Conservation (phyloP, 2,888 invertebrate genomes). For the Metellina segmentata region DNA sequence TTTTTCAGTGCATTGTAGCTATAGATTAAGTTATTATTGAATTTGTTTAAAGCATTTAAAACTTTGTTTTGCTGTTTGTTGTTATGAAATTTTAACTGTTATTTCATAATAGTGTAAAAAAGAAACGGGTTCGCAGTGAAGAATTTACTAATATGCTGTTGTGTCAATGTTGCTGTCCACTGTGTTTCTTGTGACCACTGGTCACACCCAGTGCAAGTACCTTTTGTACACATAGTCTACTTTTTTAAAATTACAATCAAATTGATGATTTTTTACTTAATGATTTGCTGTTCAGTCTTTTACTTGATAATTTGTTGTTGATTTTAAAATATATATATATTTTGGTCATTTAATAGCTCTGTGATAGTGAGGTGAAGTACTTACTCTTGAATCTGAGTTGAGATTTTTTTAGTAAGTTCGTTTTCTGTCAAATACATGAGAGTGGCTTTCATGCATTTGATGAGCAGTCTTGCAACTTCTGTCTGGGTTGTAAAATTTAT, state of each 20-base stretch:
- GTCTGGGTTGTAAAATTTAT: slow-evolving; percentile 71
- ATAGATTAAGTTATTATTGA: slow-evolving; percentile 74
- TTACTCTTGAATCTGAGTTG: slow-evolving; percentile 73
- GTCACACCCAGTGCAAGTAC: slow-evolving; percentile 75
- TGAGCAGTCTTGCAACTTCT: slow-evolving; percentile 74
- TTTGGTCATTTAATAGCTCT: slow-evolving; percentile 77
- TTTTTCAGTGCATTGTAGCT: slow-evolving; percentile 75
- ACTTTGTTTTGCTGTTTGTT: slow-evolving; percentile 76
- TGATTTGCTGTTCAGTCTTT: slow-evolving; percentile 76
- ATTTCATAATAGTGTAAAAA: slow-evolving; percentile 70
- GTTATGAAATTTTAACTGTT: slow-evolving; percentile 77
- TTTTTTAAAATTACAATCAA: slow-evolving; percentile 74
- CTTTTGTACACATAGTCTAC: slow-evolving; percentile 75
- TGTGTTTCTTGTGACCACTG: slow-evolving; percentile 70
- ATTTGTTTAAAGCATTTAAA: slow-evolving; percentile 74
- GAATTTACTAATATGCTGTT: slow-evolving; percentile 74
- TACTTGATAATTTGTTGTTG: slow-evolving; percentile 76
- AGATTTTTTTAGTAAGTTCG: slow-evolving; percentile 68
- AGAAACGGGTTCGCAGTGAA: slow-evolving; percentile 75
- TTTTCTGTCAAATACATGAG: slow-evolving; percentile 68
- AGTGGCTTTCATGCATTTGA: slow-evolving; percentile 69
- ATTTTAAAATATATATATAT: slow-evolving; percentile 77
- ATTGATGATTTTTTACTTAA: slow-evolving; percentile 75
- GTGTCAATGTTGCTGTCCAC: slow-evolving; percentile 74
- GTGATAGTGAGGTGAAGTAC: slow-evolving; percentile 77